phyloP scores from a whole-genome alignment of 1,140 invertebrate species.

The Drosophila carrolli region DNA sequence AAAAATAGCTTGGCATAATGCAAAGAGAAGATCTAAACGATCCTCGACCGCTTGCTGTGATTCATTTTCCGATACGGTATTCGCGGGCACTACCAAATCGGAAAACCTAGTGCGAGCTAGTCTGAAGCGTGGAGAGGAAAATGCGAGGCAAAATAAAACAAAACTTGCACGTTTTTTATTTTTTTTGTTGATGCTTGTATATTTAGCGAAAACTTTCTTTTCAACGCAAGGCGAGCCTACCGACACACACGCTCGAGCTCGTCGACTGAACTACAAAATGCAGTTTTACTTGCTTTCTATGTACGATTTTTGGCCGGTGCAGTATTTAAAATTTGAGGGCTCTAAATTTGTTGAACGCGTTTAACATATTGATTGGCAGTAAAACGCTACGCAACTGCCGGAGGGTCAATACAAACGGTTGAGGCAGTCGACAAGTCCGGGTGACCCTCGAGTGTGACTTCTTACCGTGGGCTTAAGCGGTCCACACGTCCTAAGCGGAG shows the following conservation, averaged over 20 bases:
- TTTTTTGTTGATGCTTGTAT: constrained; percentile 67
- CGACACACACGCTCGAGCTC: constrained; percentile 55
- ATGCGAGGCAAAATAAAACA: constrained; percentile 65
- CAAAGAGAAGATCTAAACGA: constrained; percentile 20
- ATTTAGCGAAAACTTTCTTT: constrained; percentile 76
- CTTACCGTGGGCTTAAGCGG: constrained; percentile 73
- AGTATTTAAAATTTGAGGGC: constrained; percentile 29
- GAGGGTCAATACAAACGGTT: not conserved
- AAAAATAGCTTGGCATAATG: constrained; percentile 9
- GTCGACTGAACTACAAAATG: constrained; percentile 62
- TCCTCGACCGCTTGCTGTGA: constrained; percentile 20
- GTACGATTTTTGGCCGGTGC: constrained; percentile 32
- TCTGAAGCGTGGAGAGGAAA: constrained; percentile 55
- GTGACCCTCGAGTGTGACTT: constrained; percentile 14
- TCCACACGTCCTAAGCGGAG: constrained; percentile 69
- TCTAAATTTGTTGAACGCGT: constrained; percentile 4
- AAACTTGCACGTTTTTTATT: constrained; percentile 56
- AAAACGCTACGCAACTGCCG: not conserved
- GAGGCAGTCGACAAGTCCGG: constrained; percentile 2
- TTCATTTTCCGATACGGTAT: constrained; percentile 49
- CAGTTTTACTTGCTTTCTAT: constrained; percentile 71
- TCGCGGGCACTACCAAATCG: constrained; percentile 35
- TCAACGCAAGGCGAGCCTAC: constrained; percentile 58
- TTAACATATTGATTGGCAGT: not conserved
- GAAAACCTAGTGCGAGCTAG: constrained; percentile 32